Percentiles rank a stretch among this genome's conserved stretches.
These are phyloP conservation scores for Chaetodon auriga DNA, from an alignment of 2,113 vertebrate genomes.

Conservation along the genomic window DNA sequence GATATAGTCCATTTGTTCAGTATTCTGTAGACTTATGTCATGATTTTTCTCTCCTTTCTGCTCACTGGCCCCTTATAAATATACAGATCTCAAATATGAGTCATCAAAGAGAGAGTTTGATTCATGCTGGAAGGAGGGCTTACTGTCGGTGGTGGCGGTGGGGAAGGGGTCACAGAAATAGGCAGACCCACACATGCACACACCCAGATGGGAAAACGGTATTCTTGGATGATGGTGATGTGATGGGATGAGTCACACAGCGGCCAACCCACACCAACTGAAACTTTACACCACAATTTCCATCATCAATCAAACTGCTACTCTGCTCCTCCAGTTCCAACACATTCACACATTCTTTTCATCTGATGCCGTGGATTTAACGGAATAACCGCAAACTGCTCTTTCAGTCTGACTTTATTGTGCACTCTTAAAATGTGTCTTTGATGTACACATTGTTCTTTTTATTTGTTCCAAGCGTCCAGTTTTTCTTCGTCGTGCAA, in stretches of 20 bases:
- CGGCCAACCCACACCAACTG: background rate
- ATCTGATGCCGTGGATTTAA: slow-evolving; percentile 6
- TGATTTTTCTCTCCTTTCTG: background rate
- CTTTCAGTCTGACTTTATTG: slow-evolving; percentile 1
- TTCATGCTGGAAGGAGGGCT: background rate
- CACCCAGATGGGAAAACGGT: slow-evolving; percentile 19
- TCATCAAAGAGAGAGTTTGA: slow-evolving; percentile 38
- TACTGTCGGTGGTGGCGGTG: background rate
- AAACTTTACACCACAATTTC: slow-evolving; percentile 33
- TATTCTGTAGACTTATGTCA: background rate
- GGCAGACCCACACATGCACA: slow-evolving; percentile 20
- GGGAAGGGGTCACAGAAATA: slow-evolving; percentile 5
- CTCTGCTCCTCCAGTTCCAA: background rate
- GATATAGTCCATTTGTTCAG: no score
- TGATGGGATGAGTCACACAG: slow-evolving; percentile 42
- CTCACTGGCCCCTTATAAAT: slow-evolving; percentile 31
- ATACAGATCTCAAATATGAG: slow-evolving; percentile 44
- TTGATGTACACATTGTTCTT: background rate
- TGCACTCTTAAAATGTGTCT: background rate
- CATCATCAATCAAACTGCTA: slow-evolving; percentile 8
- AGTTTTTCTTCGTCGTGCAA: background rate
- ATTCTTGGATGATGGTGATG: slow-evolving; percentile 19
- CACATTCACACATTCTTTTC: slow-evolving; percentile 16
- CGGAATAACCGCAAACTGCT: background rate
- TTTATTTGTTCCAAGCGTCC: background rate